phyloP scores from a whole-genome alignment of 2,888 invertebrate species.

The Lasioglossum morio region DNA sequence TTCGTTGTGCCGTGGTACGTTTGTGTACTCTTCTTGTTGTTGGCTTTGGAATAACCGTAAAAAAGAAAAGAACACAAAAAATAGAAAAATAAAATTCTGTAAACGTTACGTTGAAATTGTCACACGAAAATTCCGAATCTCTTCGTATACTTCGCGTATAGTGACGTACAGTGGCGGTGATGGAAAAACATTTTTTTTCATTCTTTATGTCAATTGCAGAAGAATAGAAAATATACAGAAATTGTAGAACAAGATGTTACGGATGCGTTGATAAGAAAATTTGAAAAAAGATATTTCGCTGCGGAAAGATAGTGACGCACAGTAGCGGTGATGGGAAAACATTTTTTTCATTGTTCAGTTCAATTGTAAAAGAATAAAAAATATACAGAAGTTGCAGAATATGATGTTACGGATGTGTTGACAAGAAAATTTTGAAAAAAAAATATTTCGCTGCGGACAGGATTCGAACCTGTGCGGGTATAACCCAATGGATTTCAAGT shows the following conservation, averaged over 20 bases:
- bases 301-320: slow-evolving; percentile 75
- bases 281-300: slow-evolving; percentile 73
- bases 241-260: neutral
- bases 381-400: neutral
- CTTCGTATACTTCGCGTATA: neutral
- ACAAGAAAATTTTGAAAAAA: slow-evolving; percentile 56
- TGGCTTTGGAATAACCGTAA: neutral
- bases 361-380: neutral
- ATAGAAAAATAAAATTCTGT: neutral
- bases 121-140: neutral
- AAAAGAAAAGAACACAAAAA: neutral
- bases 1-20: neutral
- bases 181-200: neutral
- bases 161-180: neutral
- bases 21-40: neutral
- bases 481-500: slow-evolving; percentile 84
- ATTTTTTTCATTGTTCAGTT: neutral
- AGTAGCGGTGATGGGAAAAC: neutral
- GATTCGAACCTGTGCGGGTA: slow-evolving; percentile 84
- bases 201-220: neutral
- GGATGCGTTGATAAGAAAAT: neutral
- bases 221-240: neutral
- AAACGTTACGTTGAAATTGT: neutral
- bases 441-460: slow-evolving; percentile 83
- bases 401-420: neutral